Evolutionary conservation across 2,888 invertebrate genomes (phyloP).

Genomic region (Deilephila porcellus): DNA sequence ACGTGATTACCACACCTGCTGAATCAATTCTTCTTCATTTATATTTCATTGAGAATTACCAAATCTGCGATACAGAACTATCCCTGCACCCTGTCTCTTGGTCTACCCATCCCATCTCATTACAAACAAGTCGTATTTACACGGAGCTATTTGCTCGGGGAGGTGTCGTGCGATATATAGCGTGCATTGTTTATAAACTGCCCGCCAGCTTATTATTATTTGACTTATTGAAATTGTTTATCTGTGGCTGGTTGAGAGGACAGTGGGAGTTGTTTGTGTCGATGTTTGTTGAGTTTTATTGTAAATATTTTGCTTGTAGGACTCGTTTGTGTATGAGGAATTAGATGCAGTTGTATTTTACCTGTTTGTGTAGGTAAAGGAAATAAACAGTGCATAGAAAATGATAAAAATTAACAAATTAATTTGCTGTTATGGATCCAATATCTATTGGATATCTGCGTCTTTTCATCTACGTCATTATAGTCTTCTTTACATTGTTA

Average conservation of each 20-base stretch:
- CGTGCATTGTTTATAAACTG: conserved; percentile 40
- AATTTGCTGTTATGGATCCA: too few species aligned
- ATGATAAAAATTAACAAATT: too few species aligned
- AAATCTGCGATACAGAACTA: background rate
- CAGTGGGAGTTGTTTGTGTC: conserved; percentile 25
- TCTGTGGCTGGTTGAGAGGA: conserved; percentile 8
- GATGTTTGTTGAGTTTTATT: background rate
- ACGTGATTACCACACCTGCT: too few species aligned
- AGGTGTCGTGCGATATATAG: conserved; percentile 41
- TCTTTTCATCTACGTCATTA: too few species aligned
- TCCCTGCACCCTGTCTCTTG: conserved; percentile 40
- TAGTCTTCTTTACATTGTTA: too few species aligned
- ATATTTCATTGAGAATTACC: background rate
- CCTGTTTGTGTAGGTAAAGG: too few species aligned
- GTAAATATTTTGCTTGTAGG: background rate
- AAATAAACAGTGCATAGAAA: too few species aligned
- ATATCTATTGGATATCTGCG: too few species aligned
- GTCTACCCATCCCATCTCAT: conserved; percentile 55
- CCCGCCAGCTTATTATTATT: conserved; percentile 19
- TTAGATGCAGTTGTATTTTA: background rate
- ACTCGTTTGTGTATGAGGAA: background rate
- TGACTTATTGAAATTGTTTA: conserved; percentile 27
- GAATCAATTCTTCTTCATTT: too few species aligned
- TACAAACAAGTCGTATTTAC: conserved; percentile 66
- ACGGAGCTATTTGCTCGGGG: conserved; percentile 46